Evolutionary conservation across 2,797 vertebrate genomes (phyloP).

Genomic region (Pseudomugil gertrudae): DNA sequence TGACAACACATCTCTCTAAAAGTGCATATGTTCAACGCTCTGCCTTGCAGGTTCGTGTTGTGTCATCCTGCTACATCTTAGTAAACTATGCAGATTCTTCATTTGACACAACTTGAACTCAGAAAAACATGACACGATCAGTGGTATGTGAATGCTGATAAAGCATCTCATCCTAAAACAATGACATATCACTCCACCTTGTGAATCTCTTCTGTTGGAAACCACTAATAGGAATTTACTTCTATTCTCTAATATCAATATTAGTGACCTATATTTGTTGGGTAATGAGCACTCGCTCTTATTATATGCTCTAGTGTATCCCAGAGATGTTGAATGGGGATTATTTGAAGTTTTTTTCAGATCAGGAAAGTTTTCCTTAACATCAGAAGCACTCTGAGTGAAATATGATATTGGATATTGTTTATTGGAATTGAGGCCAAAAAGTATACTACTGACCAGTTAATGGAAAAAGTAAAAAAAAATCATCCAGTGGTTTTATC

Average conservation of each 20-base stretch:
- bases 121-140: conserved; percentile 12
- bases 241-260: background rate
- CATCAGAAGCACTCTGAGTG: background rate
- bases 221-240: background rate
- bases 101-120: background rate
- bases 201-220: background rate
- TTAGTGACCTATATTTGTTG: background rate
- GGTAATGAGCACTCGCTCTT: background rate
- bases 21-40: conserved; percentile 33
- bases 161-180: conserved; percentile 2
- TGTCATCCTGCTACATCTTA: background rate
- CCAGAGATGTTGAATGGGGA: background rate
- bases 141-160: conserved; percentile 3
- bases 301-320: background rate
- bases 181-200: conserved; percentile 7
- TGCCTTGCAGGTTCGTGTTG: conserved; percentile 20
- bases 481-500: background rate
- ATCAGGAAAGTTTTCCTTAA: background rate
- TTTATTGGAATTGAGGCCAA: background rate
- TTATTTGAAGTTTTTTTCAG: background rate
- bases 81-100: conserved; percentile 9
- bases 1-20: conserved; percentile 12
- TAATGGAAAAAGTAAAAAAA: background rate
- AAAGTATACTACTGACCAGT: background rate
- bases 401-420: background rate